phyloP scores from a whole-genome alignment of 2,888 invertebrate species.

The Clusia tigrina region DNA sequence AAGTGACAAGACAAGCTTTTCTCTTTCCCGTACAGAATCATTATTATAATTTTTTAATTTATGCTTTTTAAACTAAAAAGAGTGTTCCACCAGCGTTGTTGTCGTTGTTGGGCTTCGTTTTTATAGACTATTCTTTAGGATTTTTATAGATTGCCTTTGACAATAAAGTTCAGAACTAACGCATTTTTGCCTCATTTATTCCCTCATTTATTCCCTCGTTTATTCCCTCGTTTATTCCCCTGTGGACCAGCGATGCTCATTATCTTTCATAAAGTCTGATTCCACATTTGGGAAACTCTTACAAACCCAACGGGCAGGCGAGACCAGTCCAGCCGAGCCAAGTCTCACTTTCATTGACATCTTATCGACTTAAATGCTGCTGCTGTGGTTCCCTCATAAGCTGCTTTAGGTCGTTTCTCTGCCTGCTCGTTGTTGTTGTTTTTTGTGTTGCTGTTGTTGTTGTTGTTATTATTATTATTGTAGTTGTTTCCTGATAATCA shows the following conservation, averaged over 20 bases:
- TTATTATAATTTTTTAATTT: neutral
- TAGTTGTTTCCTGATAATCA: constrained; percentile 12
- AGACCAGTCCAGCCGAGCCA: too few relatives aligned
- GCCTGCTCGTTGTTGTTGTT: neutral
- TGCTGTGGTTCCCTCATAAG: neutral
- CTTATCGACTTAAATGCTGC: constrained; percentile 12
- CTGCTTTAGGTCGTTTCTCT: neutral
- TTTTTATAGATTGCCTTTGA: too few relatives aligned
- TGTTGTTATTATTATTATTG: neutral
- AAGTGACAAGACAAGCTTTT: constrained; percentile 6
- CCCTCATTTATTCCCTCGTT: too few relatives aligned
- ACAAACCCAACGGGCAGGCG: too few relatives aligned
- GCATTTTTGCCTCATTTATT: too few relatives aligned
- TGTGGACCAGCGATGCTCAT: too few relatives aligned
- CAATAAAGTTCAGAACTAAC: too few relatives aligned
- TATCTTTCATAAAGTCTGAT: too few relatives aligned
- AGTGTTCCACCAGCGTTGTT: too few relatives aligned
- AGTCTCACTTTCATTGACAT: constrained; percentile 17
- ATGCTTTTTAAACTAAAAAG: neutral
- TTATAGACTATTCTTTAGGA: too few relatives aligned
- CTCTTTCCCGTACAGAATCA: neutral
- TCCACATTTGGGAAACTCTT: too few relatives aligned
- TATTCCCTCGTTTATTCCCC: too few relatives aligned
- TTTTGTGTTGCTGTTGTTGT: neutral
- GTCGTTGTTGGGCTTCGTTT: neutral